Conservation (phyloP, 30 jellyfish, hydroid and myxozoan genomes). For the Euphysa ruthae region DNA sequence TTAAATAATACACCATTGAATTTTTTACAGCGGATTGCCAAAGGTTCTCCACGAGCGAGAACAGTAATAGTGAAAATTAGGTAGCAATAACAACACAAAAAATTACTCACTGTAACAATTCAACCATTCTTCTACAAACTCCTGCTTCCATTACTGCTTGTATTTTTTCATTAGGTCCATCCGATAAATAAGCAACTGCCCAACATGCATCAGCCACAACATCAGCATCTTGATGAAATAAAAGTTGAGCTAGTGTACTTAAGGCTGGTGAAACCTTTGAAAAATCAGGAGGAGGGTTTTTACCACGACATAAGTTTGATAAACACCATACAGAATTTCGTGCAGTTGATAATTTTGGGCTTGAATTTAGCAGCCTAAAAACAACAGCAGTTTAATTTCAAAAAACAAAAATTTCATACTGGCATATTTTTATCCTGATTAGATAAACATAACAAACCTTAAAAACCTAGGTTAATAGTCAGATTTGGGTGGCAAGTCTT, state of each 20-base stretch:
- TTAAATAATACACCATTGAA: too few relatives aligned
- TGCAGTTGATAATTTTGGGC: slow-evolving; percentile 43
- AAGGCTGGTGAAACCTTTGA: slow-evolving; percentile 78
- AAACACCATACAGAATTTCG: slow-evolving; percentile 97
- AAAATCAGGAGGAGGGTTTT: slow-evolving; percentile 96
- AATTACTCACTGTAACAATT: slow-evolving; percentile 66
- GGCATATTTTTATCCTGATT: neutral
- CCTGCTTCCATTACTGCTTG: slow-evolving; percentile 99
- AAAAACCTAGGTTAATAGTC: neutral
- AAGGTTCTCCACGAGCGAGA: neutral
- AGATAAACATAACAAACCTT: neutral
- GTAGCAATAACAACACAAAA: too few relatives aligned
- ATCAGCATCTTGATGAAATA: slow-evolving; percentile 70
- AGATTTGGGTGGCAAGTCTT: too few relatives aligned
- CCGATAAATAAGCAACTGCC: slow-evolving; percentile 95
- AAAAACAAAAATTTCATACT: neutral
- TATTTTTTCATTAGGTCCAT: slow-evolving; percentile 91
- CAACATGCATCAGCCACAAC: slow-evolving; percentile 96
- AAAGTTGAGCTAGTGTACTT: slow-evolving; percentile 63
- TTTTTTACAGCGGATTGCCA: too few relatives aligned
- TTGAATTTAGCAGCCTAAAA: slow-evolving; percentile 55
- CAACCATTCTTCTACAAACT: slow-evolving; percentile 93
- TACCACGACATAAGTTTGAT: slow-evolving; percentile 93
- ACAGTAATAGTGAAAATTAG: neutral
- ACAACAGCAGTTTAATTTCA: too few relatives aligned